Evolutionary conservation across 2,888 invertebrate species (phyloP).

Genomic region (Endotricha flammealis): DNA sequence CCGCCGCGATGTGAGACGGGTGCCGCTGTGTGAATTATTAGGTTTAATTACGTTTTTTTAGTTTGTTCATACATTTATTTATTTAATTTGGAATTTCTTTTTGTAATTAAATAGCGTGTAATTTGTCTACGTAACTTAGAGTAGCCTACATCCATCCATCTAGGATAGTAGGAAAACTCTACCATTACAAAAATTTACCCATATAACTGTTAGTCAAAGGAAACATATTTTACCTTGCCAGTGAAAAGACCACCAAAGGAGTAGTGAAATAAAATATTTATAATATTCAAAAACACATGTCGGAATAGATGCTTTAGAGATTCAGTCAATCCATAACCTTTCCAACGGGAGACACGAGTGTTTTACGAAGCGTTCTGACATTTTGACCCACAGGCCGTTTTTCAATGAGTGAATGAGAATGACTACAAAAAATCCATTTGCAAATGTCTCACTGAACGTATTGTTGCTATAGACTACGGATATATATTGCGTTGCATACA

Average conservation of each 20-base stretch:
- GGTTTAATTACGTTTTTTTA: neutral
- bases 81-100: neutral
- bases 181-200: too few species aligned
- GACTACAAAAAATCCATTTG: constrained; percentile 55
- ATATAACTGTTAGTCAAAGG: too few species aligned
- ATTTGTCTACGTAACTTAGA: too few species aligned
- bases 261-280: too few species aligned
- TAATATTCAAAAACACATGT: constrained; percentile 3
- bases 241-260: too few species aligned
- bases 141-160: too few species aligned
- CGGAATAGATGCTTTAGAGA: constrained; percentile 2
- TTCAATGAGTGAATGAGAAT: constrained; percentile 60
- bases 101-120: too few species aligned
- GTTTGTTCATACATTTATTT: neutral
- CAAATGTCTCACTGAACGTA: constrained; percentile 37
- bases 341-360: constrained; percentile 32
- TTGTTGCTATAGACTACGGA: too few species aligned
- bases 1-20: constrained; percentile 8
- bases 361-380: constrained; percentile 42
- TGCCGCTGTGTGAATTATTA: neutral
- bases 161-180: too few species aligned
- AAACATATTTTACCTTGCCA: too few species aligned
- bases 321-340: constrained; percentile 25
- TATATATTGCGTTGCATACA: too few species aligned
- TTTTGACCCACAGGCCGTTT: constrained; percentile 57